phyloP scores from a whole-genome alignment of 2,888 invertebrate genomes.

The Drosophila mercatorum region DNA sequence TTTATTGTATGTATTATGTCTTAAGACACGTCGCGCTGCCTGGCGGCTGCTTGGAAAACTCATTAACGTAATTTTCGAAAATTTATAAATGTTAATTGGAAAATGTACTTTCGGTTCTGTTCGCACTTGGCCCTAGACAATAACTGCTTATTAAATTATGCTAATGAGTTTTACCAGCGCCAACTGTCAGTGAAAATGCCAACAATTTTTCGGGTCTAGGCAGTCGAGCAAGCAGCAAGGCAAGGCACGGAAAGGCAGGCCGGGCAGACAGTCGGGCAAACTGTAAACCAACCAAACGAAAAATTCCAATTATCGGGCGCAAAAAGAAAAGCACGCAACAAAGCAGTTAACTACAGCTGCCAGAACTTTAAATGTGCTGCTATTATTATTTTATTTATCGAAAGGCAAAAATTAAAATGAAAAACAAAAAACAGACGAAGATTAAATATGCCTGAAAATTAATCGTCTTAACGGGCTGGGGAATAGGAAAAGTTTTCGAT shows the following conservation, averaged over 20 bases:
- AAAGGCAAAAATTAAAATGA: not conserved
- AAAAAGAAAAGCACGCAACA: constrained; percentile 22
- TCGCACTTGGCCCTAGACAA: constrained; percentile 53
- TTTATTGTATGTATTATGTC: constrained; percentile 41
- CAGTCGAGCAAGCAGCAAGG: not conserved
- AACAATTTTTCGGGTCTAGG: constrained; percentile 34
- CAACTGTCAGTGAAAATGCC: constrained; percentile 64
- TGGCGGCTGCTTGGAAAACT: constrained; percentile 62
- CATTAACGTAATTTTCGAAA: constrained; percentile 78
- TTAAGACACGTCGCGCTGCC: constrained; percentile 55
- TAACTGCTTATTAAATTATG: constrained; percentile 80
- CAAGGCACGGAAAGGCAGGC: too few species aligned
- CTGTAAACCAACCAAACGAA: constrained; percentile 47
- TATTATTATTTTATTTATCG: not conserved
- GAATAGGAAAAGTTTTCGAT: not conserved
- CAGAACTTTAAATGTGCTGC: constrained; percentile 30
- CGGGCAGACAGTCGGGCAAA: constrained; percentile 10
- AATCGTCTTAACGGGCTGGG: not conserved
- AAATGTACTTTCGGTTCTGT: constrained; percentile 52
- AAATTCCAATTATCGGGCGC: constrained; percentile 67
- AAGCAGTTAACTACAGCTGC: constrained; percentile 14
- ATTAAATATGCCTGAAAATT: constrained; percentile 9
- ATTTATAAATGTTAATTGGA: constrained; percentile 80
- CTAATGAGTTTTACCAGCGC: constrained; percentile 72
- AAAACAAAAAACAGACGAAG: not conserved